Evolutionary conservation across 2,113 vertebrate species (phyloP).

Genomic region (Ascaphus truei): DNA sequence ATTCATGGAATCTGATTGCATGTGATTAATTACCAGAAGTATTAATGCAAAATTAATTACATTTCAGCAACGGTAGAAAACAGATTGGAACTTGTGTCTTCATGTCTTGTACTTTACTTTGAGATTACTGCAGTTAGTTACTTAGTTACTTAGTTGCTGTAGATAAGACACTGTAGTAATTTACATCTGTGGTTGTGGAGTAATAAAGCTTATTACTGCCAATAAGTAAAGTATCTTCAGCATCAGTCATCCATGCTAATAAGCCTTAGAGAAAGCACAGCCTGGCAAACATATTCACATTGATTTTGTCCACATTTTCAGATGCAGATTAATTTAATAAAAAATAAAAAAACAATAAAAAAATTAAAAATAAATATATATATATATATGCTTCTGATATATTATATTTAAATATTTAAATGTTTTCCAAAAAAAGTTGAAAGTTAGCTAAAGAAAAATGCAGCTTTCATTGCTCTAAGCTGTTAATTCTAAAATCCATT

Average conservation of each 20-base stretch:
- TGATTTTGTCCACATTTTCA: background rate
- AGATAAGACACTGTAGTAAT: background rate
- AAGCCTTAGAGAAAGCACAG: conserved; percentile 1
- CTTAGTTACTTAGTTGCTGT: too few species aligned
- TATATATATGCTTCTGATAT: too few species aligned
- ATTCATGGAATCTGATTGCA: conserved; percentile 5
- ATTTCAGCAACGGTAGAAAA: background rate
- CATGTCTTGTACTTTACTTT: background rate
- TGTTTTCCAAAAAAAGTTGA: too few species aligned
- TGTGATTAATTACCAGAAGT: conserved; percentile 7
- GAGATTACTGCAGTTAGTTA: background rate
- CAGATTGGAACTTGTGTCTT: background rate
- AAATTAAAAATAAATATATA: too few species aligned
- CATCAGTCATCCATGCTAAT: background rate
- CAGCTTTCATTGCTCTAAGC: too few species aligned
- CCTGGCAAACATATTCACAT: background rate
- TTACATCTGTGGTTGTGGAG: background rate
- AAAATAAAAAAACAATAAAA: too few species aligned
- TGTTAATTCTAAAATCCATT: too few species aligned
- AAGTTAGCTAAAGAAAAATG: too few species aligned
- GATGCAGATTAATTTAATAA: too few species aligned
- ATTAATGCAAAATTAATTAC: background rate
- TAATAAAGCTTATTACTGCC: conserved; percentile 20
- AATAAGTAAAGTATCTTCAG: conserved; percentile 1
- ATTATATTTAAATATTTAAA: too few species aligned